Conservation (phyloP, 2,797 vertebrate species). For the Masticophis lateralis region DNA sequence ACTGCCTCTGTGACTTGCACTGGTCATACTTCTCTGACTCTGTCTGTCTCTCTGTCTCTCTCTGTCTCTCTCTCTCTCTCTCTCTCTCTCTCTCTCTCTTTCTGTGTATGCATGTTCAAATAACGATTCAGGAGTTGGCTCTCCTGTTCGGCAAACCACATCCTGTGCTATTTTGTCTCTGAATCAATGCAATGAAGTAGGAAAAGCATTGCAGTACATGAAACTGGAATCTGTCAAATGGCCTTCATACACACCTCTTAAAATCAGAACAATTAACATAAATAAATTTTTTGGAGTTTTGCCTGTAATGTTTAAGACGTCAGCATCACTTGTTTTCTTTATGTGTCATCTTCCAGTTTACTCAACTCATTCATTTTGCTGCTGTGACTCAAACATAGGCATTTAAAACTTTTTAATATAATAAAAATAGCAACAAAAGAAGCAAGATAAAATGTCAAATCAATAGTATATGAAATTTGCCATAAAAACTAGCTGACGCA, state of each 20-base stretch:
- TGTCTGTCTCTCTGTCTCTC: background rate
- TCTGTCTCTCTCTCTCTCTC: background rate
- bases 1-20: background rate
- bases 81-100: background rate
- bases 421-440: background rate
- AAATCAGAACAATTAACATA: background rate
- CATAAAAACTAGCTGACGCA: background rate
- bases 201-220: background rate
- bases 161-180: background rate
- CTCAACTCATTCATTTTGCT: background rate
- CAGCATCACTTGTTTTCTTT: background rate
- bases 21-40: background rate
- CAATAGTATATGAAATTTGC: background rate
- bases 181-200: background rate
- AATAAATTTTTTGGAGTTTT: background rate
- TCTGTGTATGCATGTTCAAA: background rate
- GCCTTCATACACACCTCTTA: conserved; percentile 10
- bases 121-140: background rate
- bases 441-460: background rate
- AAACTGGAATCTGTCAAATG: background rate
- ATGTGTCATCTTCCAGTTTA: background rate
- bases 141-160: background rate
- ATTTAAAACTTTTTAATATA: background rate
- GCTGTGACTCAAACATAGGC: background rate
- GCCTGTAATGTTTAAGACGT: conserved; percentile 21